Percentiles rank a stretch among this genome's conserved stretches.
Conservation (phyloP, 2,888 invertebrate species). For the Andrena bucephala region DNA sequence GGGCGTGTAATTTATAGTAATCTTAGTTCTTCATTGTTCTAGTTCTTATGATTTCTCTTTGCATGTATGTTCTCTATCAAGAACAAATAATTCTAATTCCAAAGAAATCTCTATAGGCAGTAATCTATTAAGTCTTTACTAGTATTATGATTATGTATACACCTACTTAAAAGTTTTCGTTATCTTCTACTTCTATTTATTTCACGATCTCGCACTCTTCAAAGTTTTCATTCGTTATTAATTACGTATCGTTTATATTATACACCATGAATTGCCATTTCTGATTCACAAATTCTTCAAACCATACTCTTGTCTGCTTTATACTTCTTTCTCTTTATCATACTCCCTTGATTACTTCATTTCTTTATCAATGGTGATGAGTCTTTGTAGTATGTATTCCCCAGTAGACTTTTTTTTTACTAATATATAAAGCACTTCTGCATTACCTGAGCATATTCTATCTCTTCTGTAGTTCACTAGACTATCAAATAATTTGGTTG, state of each 20-base stretch:
- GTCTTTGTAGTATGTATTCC: slow-evolving; percentile 22
- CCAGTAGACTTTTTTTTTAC: slow-evolving; percentile 20
- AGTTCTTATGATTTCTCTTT: slow-evolving; percentile 47
- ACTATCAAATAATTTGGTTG: slow-evolving; percentile 45
- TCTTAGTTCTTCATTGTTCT: slow-evolving; percentile 55
- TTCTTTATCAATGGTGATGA: slow-evolving; percentile 22
- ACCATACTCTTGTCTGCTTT: slow-evolving; percentile 48
- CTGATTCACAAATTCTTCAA: slow-evolving; percentile 47
- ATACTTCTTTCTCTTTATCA: slow-evolving; percentile 40
- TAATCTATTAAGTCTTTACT: slow-evolving; percentile 31
- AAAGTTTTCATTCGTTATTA: slow-evolving; percentile 37
- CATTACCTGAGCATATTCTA: slow-evolving; percentile 50
- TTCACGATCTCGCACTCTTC: slow-evolving; percentile 44
- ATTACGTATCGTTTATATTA: slow-evolving; percentile 20
- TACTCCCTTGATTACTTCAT: slow-evolving; percentile 33
- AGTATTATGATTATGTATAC: slow-evolving; percentile 43
- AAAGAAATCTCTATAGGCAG: slow-evolving; percentile 24
- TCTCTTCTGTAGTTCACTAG: slow-evolving; percentile 42
- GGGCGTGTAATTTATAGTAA: slow-evolving; percentile 63
- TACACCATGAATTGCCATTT: slow-evolving; percentile 33
- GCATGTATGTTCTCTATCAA: slow-evolving; percentile 59
- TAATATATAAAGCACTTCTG: slow-evolving; percentile 36
- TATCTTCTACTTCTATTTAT: slow-evolving; percentile 41
- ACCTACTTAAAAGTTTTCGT: slow-evolving; percentile 42
- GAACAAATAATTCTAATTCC: slow-evolving; percentile 39